Evolutionary conservation across 1,140 invertebrate genomes (phyloP).

Genomic region (Solenopsis invicta): DNA sequence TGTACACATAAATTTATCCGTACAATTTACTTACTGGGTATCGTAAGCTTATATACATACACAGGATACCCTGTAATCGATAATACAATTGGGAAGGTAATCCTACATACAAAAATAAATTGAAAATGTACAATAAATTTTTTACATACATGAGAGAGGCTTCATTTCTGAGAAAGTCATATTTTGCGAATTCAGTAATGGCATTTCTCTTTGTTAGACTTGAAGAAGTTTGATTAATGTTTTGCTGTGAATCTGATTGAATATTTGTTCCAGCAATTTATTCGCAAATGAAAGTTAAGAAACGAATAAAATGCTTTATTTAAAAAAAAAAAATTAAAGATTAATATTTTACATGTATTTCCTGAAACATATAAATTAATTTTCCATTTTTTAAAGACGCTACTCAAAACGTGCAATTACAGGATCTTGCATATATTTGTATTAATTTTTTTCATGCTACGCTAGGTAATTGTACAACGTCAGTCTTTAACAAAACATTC

Average conservation of each 20-base stretch:
- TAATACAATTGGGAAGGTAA: slow-evolving; percentile 12
- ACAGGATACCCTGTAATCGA: slow-evolving; percentile 1
- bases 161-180: slow-evolving; percentile 1
- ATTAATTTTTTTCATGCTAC: slow-evolving; percentile 50
- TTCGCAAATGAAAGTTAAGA: not conserved
- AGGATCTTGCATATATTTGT: slow-evolving; percentile 10
- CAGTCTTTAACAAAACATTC: slow-evolving; percentile 56
- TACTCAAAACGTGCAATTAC: not conserved
- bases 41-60: slow-evolving; percentile 33
- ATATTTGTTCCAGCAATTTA: not conserved
- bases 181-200: not conserved
- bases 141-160: slow-evolving; percentile 13
- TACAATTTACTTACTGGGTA: slow-evolving; percentile 43
- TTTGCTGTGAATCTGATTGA: not conserved
- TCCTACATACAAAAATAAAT: slow-evolving; percentile 31
- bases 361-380: slow-evolving; percentile 15
- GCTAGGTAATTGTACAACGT: slow-evolving; percentile 58
- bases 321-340: slow-evolving; percentile 8
- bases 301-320: not conserved
- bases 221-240: slow-evolving; percentile 1
- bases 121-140: slow-evolving; percentile 35
- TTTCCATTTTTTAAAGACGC: not conserved
- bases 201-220: not conserved
- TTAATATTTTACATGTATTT: slow-evolving; percentile 23
- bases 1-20: slow-evolving; percentile 53